These are phyloP conservation scores for Benthochromis sp. DNA, from an alignment of 2,113 vertebrate genomes.

Conservation along the genomic window DNA sequence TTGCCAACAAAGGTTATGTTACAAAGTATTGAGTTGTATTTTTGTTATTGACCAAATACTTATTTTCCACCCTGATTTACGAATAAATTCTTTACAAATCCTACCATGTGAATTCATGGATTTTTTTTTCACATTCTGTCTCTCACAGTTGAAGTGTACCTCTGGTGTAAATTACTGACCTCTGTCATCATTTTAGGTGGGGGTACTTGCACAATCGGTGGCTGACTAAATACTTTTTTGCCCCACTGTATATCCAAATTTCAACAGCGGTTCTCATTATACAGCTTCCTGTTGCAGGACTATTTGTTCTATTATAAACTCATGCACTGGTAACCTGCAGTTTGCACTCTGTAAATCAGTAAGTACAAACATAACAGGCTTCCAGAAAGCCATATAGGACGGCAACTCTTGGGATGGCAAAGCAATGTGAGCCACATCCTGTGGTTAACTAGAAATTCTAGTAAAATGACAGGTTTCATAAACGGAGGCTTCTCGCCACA, in stretches of 20 bases:
- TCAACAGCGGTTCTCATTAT: not conserved
- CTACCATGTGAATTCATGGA: too few species aligned
- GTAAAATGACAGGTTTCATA: constrained; percentile 64
- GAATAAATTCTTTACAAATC: too few species aligned
- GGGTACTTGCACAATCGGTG: too few species aligned
- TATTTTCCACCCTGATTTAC: too few species aligned
- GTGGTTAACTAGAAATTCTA: constrained; percentile 55
- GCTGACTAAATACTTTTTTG: too few species aligned
- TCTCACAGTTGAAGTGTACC: too few species aligned
- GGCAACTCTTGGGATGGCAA: not conserved
- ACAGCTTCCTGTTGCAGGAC: not conserved
- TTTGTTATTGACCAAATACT: too few species aligned
- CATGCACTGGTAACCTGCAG: constrained; percentile 12
- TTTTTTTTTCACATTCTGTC: too few species aligned
- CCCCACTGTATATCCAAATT: not conserved
- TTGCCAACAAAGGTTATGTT: too few species aligned
- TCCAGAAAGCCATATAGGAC: constrained; percentile 43
- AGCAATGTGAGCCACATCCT: constrained; percentile 53
- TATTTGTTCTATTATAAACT: constrained; percentile 11
- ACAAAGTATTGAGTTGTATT: too few species aligned
- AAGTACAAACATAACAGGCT: constrained; percentile 19
- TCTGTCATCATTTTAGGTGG: too few species aligned
- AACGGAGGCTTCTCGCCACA: constrained; percentile 39
- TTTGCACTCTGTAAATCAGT: constrained; percentile 41
- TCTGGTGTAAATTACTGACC: too few species aligned